Conservation (phyloP, 2,888 invertebrate species). For the Zelleria hepariella region DNA sequence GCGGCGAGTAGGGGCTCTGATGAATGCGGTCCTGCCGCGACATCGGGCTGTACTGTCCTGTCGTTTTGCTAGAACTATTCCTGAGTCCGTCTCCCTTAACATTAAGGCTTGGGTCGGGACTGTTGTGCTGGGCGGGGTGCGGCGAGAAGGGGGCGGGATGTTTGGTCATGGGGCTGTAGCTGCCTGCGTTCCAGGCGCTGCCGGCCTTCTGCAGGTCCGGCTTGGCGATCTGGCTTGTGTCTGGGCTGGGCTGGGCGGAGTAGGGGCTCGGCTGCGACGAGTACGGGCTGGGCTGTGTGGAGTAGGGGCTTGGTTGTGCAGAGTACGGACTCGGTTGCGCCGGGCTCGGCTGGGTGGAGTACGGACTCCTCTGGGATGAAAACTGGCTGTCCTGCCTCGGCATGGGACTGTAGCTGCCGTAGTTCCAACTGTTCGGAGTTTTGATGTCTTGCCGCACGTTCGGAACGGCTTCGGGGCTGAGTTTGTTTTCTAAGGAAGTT, state of each 20-base stretch:
- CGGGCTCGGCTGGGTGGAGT: constrained; percentile 60
- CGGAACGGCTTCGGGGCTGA: constrained; percentile 50
- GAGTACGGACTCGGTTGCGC: constrained; percentile 65
- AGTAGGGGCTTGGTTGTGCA: constrained; percentile 48
- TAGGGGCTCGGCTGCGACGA: constrained; percentile 26
- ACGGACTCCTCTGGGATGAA: constrained; percentile 61
- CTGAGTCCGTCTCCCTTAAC: constrained; percentile 44
- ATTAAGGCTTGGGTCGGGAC: constrained; percentile 53
- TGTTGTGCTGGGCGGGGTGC: constrained; percentile 50
- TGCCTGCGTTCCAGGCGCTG: constrained; percentile 59
- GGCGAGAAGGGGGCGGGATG: constrained; percentile 62
- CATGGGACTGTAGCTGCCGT: constrained; percentile 61
- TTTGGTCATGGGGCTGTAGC: constrained; percentile 62
- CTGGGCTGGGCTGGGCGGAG: constrained; percentile 59
- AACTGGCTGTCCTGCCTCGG: constrained; percentile 59
- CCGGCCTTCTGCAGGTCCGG: constrained; percentile 47
- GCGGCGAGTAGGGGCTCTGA: constrained; percentile 57
- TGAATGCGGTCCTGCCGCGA: constrained; percentile 54
- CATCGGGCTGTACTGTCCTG: constrained; percentile 62
- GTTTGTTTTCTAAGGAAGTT: constrained; percentile 59
- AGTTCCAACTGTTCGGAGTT: constrained; percentile 56
- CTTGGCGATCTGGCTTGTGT: constrained; percentile 62
- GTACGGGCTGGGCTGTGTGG: constrained; percentile 55
- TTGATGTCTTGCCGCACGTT: constrained; percentile 53
- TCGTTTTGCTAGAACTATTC: constrained; percentile 45